Evolutionary conservation across 2,113 vertebrate genomes (phyloP), one percentile per base, ranked within the genome.

Genomic region (Ginglymostoma cirratum): DNA sequence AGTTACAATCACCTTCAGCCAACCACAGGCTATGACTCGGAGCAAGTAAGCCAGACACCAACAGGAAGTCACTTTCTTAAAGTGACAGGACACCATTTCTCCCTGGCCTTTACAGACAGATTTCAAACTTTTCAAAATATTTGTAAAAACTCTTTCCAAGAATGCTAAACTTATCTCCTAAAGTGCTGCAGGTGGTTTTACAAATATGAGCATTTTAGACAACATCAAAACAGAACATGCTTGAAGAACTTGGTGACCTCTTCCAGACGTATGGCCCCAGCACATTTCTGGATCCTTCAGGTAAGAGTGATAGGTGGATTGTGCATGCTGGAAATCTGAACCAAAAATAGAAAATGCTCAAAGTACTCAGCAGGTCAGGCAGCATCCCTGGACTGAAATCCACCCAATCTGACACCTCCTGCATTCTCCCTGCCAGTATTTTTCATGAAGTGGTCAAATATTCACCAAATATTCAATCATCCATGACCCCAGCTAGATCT

Each of bases 51-150:
- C 38, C 21, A 72, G 42, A 52, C 24, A 12, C 67, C 45, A 34
- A 38, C 67, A 95, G 94, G 94, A 94, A 94, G 69, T 95, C 69
- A 52, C 12, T 95, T 95, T 76, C 94, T 95, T 76, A 72, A 95
- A 95, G 94, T 15, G 10, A 95, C 38, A 95, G 21, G 23, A 48
- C 14, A 52, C 12, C 69, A 48, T 15, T 72, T 95, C 42, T 48
- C 66, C 55, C 66, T 69, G 93, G 52, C 34, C 30, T 17, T 55
- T 45, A 45, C 7, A 27, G 66, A 23, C n/a, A 70, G 66, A 70
- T 72, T 95, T 27, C 66, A 48, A 45, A 70, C 17, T 30, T 48
- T 15, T 92, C 42, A 48, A 48, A 70, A 27, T 48, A 10, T 72
- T 72, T n/a, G 27, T 72, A 72, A 1, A 48, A 52, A 12, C 42